Evolutionary conservation across 2,888 invertebrate species (phyloP), one percentile per base, ranked within the genome.

Genomic region (Lasioglossum marginatum): DNA sequence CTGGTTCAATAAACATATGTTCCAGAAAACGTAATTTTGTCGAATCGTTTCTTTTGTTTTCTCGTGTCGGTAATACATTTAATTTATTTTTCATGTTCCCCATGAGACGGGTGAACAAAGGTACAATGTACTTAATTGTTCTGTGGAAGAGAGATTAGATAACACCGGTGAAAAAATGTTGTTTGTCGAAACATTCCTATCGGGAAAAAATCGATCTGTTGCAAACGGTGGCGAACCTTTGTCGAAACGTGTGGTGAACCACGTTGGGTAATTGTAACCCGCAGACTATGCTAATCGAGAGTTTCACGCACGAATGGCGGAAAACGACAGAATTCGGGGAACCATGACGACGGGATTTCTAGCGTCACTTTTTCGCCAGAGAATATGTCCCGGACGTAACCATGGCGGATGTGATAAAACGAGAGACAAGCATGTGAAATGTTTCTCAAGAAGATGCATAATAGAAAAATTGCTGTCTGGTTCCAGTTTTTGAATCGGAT

Each of bases 231-330:
- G 70, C 63, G 70, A 27, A 19, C 37, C 23, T 43, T 71, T 1
- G 81, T 70, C 12, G 78, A 73, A 45, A 74, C 45, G 71, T 79
- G 77, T 75, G 82, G 82, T 72, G 86, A 70, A 79, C 63, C 37
- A n/a, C 4, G 57, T 89, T 89, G 86, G 31, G 88, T 71, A 89
- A 89, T 81, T 85, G 80, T 71, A 82, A 63, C 60, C 74, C 37
- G 74, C 66, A 74, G 83, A 79, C 79, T 87, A 83, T 86, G 84
- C 85, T 85, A 90, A 87, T 77, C 76, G 72, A 74, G 40, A 57
- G 79, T 73, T 89, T 87, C 75, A 78, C 82, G 80, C 76, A 83
- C 81, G 81, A 76, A 70, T 37, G 66, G n/a, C 77, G 75, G 52
- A 72, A 71, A 87, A 77, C 70, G 73, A 79, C 70, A 60, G 63